phyloP scores from a whole-genome alignment of 35 echinoderm and acorn worm species.

The Anneissia japonica region DNA sequence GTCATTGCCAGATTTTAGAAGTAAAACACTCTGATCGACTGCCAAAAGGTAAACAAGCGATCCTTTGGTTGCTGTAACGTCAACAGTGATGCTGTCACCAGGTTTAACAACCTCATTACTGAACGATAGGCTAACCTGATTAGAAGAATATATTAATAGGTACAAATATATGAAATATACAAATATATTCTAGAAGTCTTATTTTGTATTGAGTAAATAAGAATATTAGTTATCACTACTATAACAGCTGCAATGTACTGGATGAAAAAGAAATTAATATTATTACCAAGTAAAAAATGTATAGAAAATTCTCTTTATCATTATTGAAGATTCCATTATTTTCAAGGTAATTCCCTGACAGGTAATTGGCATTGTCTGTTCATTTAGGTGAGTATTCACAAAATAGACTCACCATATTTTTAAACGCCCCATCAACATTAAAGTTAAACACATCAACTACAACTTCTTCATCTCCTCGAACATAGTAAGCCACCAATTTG shows the following conservation, averaged over 20 bases:
- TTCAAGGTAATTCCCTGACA: too few relatives aligned
- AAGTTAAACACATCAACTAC: constrained; percentile 10
- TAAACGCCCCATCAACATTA: not conserved
- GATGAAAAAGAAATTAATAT: not conserved
- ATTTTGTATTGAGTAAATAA: too few relatives aligned
- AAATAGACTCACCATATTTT: too few relatives aligned
- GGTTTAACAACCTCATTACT: not conserved
- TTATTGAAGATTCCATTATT: too few relatives aligned
- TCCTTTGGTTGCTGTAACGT: not conserved
- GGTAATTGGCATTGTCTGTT: too few relatives aligned
- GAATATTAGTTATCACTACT: not conserved
- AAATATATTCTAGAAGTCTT: too few relatives aligned
- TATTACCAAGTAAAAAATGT: too few relatives aligned
- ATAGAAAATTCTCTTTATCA: too few relatives aligned
- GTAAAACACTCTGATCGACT: constrained; percentile 16
- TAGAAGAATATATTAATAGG: too few relatives aligned
- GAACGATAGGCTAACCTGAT: not conserved
- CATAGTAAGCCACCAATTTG: constrained; percentile 5
- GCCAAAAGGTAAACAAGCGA: constrained; percentile 7
- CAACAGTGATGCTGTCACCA: not conserved
- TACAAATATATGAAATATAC: too few relatives aligned
- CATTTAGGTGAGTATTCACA: too few relatives aligned
- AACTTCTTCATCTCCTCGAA: not conserved
- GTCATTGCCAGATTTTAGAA: constrained; percentile 32
- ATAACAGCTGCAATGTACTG: not conserved